Base-by-base conservation (phyloP, 1,140 invertebrate genomes). In the Rhyzopertha dominica region DNA sequence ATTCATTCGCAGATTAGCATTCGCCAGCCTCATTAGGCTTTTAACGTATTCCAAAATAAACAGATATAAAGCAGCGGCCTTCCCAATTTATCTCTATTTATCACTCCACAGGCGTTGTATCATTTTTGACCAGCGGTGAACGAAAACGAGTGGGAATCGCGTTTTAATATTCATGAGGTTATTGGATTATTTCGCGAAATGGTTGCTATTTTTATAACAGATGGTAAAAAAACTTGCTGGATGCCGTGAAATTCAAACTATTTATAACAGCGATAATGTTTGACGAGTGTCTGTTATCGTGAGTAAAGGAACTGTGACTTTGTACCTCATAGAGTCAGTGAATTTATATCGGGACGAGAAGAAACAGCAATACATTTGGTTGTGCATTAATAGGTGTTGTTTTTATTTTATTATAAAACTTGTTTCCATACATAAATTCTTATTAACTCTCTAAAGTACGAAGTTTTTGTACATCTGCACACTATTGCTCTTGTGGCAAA, bases 221-320 rank as follows among this genome's bases (percentile, higher is more conserved):
- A 30, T 14, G 28, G 16, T 14, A 30, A 30, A 30, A 26, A 29
- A 29, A 14, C 16, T 30, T 30, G 12, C 5, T 30, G 28, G 28
- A 30, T 14, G 16, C 9, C 28, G 16, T 5, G 1, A 5, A 13
- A 9, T 30, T 30, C 12, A 30, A 5, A 14, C 28, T 1, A 30
- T 13, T 13, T 8, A 30, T 2, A 12, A 13, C 16, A 14, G 12
- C 12, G 12, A 30, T 13, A 13, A 9, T 30, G 5, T 14, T 30
- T 30, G 28, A 30, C 12, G 28, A 14, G 12, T 14, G 28, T 14
- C 1, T 30, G 9, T 12, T 30, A 30, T 30, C 16, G 16, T 30
- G 12, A 30, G 16, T 30, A 30, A 30, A 40, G 10, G 29, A 22
- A 40, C 10, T 26, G 25, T n/a, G n/a, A 14, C 18, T 40, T 40